phyloP scores from a whole-genome alignment of 1,140 invertebrate species.

The Drosophila saltans region DNA sequence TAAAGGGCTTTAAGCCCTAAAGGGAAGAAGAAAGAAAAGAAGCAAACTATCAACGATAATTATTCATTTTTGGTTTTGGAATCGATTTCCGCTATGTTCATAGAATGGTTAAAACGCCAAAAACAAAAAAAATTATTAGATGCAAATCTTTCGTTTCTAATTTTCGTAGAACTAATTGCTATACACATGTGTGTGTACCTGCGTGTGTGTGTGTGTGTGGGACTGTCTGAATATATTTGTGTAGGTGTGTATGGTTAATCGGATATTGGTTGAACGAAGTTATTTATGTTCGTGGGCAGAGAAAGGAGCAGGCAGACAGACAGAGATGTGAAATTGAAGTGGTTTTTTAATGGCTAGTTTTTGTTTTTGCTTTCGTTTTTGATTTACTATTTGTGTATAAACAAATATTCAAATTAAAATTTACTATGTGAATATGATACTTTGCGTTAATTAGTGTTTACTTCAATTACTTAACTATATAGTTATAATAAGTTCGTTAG shows the following conservation, averaged over 20 bases:
- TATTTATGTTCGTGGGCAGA: background rate
- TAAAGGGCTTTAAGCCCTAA: conserved; percentile 35
- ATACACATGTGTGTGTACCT: background rate
- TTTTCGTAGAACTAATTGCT: conserved; percentile 43
- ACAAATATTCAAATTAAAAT: too few species aligned
- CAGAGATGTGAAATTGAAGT: conserved; percentile 15
- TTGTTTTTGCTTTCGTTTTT: too few species aligned
- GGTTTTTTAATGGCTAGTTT: conserved; percentile 19
- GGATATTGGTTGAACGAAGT: conserved; percentile 28
- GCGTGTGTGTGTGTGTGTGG: conserved; percentile 5
- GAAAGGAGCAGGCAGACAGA: conserved; percentile 14
- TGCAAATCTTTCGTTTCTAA: conserved; percentile 32
- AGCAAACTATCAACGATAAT: conserved; percentile 67
- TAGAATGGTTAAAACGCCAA: background rate
- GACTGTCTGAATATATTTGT: background rate
- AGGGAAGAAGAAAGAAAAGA: background rate
- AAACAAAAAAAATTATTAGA: conserved; percentile 14
- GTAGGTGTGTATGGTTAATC: background rate
- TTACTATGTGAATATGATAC: too few species aligned
- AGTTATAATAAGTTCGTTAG: too few species aligned
- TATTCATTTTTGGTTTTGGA: conserved; percentile 56
- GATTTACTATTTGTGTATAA: too few species aligned
- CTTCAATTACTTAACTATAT: too few species aligned
- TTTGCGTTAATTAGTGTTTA: too few species aligned
- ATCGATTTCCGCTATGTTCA: conserved; percentile 62